phyloP scores from a whole-genome alignment of 2,797 vertebrate genomes.

The Fundulus diaphanus region DNA sequence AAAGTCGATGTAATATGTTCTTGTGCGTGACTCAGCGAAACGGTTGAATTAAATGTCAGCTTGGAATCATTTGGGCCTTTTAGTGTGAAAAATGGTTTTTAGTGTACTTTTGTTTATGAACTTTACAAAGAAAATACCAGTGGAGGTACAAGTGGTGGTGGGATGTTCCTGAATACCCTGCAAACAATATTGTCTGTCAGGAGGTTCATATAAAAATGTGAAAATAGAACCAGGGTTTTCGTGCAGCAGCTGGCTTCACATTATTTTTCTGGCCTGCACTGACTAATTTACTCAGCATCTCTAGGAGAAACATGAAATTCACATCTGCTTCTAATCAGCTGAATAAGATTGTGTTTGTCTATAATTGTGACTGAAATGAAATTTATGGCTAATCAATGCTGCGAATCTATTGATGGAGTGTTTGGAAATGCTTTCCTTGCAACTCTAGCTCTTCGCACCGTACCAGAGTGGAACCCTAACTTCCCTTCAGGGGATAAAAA shows the following conservation, averaged over 20 bases:
- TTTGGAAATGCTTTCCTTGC: not conserved
- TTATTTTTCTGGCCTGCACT: not conserved
- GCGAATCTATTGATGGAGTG: not conserved
- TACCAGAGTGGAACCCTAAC: not conserved
- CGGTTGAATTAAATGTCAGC: not conserved
- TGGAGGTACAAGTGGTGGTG: not conserved
- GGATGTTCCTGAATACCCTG: not conserved
- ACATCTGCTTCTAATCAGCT: conserved; percentile 1
- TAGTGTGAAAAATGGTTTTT: not conserved
- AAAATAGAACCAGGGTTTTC: not conserved
- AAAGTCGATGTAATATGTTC: not conserved
- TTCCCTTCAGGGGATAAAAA: not conserved
- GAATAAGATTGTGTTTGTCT: not conserved
- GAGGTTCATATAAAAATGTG: not conserved
- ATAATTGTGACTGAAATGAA: not conserved
- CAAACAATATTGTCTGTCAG: not conserved
- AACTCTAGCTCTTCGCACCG: not conserved
- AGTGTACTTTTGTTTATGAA: not conserved
- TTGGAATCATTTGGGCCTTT: not conserved
- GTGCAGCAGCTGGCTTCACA: not conserved
- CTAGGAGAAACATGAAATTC: not conserved
- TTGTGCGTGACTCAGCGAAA: too few relatives aligned
- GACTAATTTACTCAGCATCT: not conserved
- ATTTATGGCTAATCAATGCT: conserved; percentile 2
- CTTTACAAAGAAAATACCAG: not conserved